phyloP scores from a whole-genome alignment of 2,888 invertebrate genomes.

The Drosophila eohydei region DNA sequence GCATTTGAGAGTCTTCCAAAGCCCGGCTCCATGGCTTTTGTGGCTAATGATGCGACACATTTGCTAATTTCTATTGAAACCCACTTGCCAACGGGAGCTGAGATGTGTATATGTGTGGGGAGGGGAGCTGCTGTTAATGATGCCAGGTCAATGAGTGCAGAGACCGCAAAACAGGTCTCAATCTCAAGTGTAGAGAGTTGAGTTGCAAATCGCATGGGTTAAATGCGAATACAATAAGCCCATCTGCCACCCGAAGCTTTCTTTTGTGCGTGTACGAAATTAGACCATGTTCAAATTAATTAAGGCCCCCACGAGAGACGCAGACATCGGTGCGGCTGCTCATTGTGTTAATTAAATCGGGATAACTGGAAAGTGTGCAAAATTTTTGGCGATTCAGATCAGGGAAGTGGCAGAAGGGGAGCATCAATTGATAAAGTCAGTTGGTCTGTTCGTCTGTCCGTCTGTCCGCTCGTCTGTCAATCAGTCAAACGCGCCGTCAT shows the following conservation, averaged over 20 bases:
- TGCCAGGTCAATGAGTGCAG: conserved; percentile 52
- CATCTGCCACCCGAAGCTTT: conserved; percentile 69
- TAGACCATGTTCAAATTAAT: conserved; percentile 79
- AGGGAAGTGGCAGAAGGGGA: conserved; percentile 3
- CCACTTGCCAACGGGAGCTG: conserved; percentile 62
- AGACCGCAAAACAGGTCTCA: conserved; percentile 67
- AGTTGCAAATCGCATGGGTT: conserved; percentile 38
- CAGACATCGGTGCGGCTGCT: conserved; percentile 2
- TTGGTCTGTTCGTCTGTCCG: conserved; percentile 24
- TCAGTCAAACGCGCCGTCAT: conserved; percentile 74
- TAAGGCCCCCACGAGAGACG: conserved; percentile 38
- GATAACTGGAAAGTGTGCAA: conserved; percentile 74
- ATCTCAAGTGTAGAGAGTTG: conserved; percentile 64
- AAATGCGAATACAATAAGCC: conserved; percentile 28
- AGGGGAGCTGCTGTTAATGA: conserved; percentile 34
- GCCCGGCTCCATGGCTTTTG: conserved; percentile 52
- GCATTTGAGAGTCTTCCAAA: conserved; percentile 75
- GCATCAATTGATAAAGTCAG: conserved; percentile 7
- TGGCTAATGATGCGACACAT: conserved; percentile 83
- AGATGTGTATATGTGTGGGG: too few relatives aligned
- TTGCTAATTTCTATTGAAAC: conserved; percentile 82
- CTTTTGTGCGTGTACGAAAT: conserved; percentile 71
- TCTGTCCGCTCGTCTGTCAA: conserved; percentile 34
- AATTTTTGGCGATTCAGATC: conserved; percentile 45
- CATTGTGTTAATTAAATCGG: conserved; percentile 64